Evolutionary conservation across 2,113 vertebrate species (phyloP).

Genomic region (Aix galericulata): DNA sequence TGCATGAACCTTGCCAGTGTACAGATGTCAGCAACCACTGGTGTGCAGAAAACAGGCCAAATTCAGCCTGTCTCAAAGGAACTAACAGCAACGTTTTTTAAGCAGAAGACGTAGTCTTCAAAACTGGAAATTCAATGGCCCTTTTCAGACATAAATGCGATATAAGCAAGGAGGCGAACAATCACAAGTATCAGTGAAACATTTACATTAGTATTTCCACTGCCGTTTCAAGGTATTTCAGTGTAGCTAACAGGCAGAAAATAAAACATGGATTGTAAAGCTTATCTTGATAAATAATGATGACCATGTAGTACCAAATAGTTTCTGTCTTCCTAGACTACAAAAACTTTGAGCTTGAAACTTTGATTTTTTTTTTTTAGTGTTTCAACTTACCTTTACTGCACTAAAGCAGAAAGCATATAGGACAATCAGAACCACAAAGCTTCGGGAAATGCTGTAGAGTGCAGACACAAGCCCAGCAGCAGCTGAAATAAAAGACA

Average conservation of each 20-base stretch:
- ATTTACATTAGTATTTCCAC: background rate
- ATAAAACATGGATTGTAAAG: background rate
- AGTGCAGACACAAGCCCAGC: conserved; percentile 87
- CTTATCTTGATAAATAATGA: background rate
- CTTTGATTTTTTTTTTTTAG: background rate
- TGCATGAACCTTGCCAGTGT: background rate
- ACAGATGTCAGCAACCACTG: background rate
- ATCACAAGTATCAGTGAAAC: background rate
- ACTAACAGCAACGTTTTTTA: background rate
- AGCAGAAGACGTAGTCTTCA: background rate
- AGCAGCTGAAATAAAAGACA: conserved; percentile 82
- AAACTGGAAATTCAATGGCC: background rate
- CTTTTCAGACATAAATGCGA: background rate
- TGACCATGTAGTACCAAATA: background rate
- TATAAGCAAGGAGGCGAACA: background rate
- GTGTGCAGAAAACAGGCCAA: background rate
- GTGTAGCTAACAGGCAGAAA: background rate
- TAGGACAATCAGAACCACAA: conserved; percentile 80
- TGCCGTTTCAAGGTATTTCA: background rate
- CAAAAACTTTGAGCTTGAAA: background rate
- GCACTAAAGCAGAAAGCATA: conserved; percentile 91
- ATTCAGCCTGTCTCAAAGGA: background rate
- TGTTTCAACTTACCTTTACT: conserved; percentile 85
- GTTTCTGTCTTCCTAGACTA: background rate
- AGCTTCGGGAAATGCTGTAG: conserved; percentile 88